Conservation (phyloP, 2,113 vertebrate genomes). For the Candoia aspera region DNA sequence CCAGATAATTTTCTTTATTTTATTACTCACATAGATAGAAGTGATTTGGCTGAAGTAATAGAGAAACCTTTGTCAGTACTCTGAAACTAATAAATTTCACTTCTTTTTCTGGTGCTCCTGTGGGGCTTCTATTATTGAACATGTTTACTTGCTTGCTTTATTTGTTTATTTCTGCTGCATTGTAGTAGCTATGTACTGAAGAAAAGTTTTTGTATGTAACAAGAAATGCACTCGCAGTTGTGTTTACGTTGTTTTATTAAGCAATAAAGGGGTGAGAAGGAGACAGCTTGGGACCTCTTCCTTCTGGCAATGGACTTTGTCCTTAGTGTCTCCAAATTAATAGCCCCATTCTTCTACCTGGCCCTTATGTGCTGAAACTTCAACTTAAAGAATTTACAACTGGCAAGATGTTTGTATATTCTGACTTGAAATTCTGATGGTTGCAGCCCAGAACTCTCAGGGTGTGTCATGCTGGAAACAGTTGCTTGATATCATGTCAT, state of each 20-base stretch:
- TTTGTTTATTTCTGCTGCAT: background rate
- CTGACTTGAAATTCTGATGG: background rate
- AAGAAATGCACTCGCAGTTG: background rate
- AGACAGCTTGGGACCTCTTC: background rate
- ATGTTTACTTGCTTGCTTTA: background rate
- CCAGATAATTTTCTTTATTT: constrained; percentile 5
- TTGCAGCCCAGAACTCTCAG: background rate
- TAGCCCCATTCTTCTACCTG: background rate
- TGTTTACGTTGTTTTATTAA: background rate
- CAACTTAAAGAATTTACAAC: background rate
- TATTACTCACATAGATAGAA: background rate
- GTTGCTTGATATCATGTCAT: background rate
- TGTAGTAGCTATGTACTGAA: background rate
- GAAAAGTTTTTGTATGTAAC: background rate
- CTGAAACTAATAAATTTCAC: background rate
- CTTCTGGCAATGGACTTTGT: background rate
- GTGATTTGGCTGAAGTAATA: background rate
- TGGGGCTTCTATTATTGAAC: background rate
- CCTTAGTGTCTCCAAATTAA: background rate
- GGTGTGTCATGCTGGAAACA: background rate
- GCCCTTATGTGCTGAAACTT: background rate
- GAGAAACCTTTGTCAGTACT: background rate
- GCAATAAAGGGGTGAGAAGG: background rate
- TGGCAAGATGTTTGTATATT: background rate
- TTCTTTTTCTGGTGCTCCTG: background rate